A percentile compares a stretch with the other conserved stretches of the same genome.
phyloP scores from a whole-genome alignment of 2,888 invertebrate species.

The Lochmaea capreae region DNA sequence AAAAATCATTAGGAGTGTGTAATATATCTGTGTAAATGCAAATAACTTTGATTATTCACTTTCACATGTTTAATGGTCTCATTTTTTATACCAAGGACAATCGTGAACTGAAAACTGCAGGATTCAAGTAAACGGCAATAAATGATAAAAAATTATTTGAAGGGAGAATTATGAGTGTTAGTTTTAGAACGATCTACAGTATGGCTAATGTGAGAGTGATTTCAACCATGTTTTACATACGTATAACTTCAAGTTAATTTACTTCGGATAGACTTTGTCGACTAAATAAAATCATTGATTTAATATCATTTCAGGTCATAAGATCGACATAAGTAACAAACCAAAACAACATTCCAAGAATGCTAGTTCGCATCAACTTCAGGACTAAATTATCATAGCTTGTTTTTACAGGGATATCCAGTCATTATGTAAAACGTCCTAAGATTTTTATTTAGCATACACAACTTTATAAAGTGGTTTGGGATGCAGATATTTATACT shows the following conservation, averaged over 20 bases:
- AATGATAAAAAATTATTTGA: no score
- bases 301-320: not conserved
- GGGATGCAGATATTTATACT: slow-evolving; percentile 56
- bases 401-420: slow-evolving; percentile 25
- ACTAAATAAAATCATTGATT: not conserved
- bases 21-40: no score
- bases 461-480: slow-evolving; percentile 53
- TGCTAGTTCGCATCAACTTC: slow-evolving; percentile 23
- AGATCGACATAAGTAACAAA: slow-evolving; percentile 7
- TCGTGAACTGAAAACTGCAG: no score
- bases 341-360: slow-evolving; percentile 16
- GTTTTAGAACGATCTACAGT: no score
- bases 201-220: no score
- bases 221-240: no score
- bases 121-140: no score
- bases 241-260: not conserved
- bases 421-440: slow-evolving; percentile 30
- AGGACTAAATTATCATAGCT: slow-evolving; percentile 30
- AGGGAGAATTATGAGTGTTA: no score
- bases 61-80: no score
- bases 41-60: no score
- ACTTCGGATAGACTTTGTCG: not conserved
- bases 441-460: slow-evolving; percentile 25
- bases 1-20: no score
- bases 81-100: no score